Evolutionary conservation across 2,113 vertebrate genomes (phyloP), one percentile per base, ranked within the genome.

Genomic region (Microtus richardsoni): DNA sequence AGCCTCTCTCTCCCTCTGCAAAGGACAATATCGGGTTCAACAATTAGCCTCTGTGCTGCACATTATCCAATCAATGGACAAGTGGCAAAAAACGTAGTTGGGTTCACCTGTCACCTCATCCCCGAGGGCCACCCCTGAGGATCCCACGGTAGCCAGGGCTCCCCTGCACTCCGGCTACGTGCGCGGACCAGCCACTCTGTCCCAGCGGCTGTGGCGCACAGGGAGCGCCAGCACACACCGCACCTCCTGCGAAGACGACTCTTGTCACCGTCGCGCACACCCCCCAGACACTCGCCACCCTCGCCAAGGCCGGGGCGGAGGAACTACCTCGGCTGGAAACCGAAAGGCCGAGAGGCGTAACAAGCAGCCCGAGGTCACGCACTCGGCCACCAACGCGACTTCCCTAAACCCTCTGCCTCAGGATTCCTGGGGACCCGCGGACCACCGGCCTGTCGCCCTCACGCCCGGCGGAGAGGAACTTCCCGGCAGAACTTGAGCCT

Each of bases 11-110:
- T 60, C 10, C 11, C 62, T 88, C 80, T 91, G 66, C 95, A 71
- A 78, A 96, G 74, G 26, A 89, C 89, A 86, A 78, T 11, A 84
- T 84, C 41, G 60, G 28, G 73, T 64, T 79, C 71, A 93, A 97
- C 95, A 97, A 93, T 71, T 24, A 75, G 92, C 62, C 85, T 95
- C 86, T 97, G 96, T 97, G 77, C n/a, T n/a, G 28, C 66, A 70
- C 49, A 74, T 68, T 87, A 79, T 66, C 66, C 91, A 95, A 93
- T 16, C 71, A 95, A 44, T 73, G 68, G 62, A 39, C 71, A 19
- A 22, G 52, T 85, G 71, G 49, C 24, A 83, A 73, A 71, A 58
- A 77, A 49, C 14, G 85, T 33, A 52, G 52, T 79, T 41, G 80
- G 13, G 80, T 94, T 91, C 89, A 97, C 96, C 92, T 95, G 93